A percentile compares a stretch with the other conserved stretches of the same genome.
phyloP scores from a whole-genome alignment of 2,888 invertebrate species.

The Melinaea menophilus region DNA sequence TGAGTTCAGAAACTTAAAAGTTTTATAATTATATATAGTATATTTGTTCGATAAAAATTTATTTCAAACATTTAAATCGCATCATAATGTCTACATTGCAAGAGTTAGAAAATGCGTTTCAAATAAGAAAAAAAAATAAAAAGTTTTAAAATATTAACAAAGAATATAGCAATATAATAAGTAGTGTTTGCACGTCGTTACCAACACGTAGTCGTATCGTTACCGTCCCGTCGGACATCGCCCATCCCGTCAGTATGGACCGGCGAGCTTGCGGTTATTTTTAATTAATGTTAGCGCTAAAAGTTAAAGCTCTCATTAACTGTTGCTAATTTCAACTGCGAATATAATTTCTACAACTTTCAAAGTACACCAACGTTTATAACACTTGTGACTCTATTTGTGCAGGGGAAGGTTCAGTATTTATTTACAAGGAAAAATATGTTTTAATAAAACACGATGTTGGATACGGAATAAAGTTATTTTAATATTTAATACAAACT shows the following conservation, averaged over 20 bases:
- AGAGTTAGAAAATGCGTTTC: no score
- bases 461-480: not conserved
- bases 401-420: not conserved
- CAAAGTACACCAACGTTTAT: not conserved
- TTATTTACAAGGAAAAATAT: no score
- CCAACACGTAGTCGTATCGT: not conserved
- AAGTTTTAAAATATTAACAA: not conserved
- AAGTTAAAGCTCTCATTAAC: slow-evolving; percentile 30
- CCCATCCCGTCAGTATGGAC: slow-evolving; percentile 35
- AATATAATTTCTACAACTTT: slow-evolving; percentile 8
- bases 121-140: no score
- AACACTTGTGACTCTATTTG: not conserved
- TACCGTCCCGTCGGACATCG: slow-evolving; percentile 17
- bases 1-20: no score
- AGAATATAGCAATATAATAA: no score
- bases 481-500: not conserved
- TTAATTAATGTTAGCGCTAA: slow-evolving; percentile 42
- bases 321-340: slow-evolving; percentile 21
- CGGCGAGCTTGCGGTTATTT: slow-evolving; percentile 44
- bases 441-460: no score
- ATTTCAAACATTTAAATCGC: no score
- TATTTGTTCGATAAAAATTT: no score
- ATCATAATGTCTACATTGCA: no score
- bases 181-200: not conserved
- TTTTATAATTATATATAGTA: no score